These are phyloP conservation scores for Noturus placidus DNA, from an alignment of 2,113 vertebrate genomes.

Conservation along the genomic window DNA sequence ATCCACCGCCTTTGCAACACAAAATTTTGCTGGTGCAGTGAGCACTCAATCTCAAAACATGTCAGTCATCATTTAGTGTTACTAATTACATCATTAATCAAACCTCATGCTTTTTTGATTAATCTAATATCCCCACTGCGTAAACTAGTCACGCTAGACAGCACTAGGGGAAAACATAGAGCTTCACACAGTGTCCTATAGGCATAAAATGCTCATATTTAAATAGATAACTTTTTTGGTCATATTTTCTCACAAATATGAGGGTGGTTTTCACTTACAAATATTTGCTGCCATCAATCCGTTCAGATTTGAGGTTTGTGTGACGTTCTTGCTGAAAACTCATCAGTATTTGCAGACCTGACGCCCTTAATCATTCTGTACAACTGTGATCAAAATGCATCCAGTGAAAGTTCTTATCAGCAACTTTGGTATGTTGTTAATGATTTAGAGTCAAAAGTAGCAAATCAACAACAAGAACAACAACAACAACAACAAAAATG, in stretches of 20 bases:
- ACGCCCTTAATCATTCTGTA: background rate
- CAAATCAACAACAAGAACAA: background rate
- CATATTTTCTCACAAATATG: background rate
- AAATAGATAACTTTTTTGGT: background rate
- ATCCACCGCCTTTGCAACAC: background rate
- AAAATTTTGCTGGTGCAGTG: background rate
- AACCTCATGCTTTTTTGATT: background rate
- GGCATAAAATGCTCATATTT: background rate
- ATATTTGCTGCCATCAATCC: background rate
- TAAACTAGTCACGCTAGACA: background rate
- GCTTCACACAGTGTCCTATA: background rate
- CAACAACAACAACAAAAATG: background rate
- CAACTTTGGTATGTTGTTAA: background rate
- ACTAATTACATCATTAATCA: slow-evolving; percentile 3
- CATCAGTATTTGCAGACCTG: background rate
- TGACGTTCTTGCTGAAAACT: background rate
- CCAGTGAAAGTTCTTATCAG: background rate
- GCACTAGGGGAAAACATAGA: background rate
- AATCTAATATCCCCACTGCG: background rate
- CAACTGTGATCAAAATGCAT: background rate
- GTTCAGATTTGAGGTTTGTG: background rate
- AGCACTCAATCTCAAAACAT: background rate
- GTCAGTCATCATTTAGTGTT: background rate
- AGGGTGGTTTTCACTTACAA: background rate
- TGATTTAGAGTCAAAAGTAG: background rate